Evolutionary conservation across 2,888 invertebrate genomes (phyloP).

Genomic region (Dastarcus helophoroides): DNA sequence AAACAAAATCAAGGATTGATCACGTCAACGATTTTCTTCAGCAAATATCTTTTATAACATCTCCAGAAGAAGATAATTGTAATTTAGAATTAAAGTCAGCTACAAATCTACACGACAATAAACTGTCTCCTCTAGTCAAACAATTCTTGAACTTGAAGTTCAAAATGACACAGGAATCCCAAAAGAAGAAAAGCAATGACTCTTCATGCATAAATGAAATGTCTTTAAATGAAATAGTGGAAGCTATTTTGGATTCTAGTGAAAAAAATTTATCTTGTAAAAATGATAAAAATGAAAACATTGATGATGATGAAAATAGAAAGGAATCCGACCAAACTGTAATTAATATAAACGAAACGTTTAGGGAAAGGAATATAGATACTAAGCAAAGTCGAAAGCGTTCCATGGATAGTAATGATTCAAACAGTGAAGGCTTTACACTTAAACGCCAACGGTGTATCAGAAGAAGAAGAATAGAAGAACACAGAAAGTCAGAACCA

Average conservation of each 20-base stretch:
- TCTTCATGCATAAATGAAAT: slow-evolving; percentile 43
- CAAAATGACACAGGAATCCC: no score
- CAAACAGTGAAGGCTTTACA: slow-evolving; percentile 18
- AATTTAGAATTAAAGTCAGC: slow-evolving; percentile 16
- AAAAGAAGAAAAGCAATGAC: no score
- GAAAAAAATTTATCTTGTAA: slow-evolving; percentile 32
- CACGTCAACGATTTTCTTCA: slow-evolving; percentile 31
- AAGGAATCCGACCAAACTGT: slow-evolving; percentile 27
- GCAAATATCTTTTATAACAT: slow-evolving; percentile 27
- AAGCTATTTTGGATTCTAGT: slow-evolving; percentile 49
- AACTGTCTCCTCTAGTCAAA: slow-evolving; percentile 49
- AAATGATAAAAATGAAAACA: slow-evolving; percentile 21
- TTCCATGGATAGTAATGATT: no score
- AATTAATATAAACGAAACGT: slow-evolving; percentile 32
- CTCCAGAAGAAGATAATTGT: slow-evolving; percentile 22
- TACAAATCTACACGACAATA: slow-evolving; percentile 18
- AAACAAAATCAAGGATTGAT: no score
- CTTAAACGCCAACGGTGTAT: slow-evolving; percentile 48
- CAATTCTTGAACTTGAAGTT: slow-evolving; percentile 48
- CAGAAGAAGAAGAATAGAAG: slow-evolving; percentile 38
- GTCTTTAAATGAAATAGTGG: slow-evolving; percentile 49
- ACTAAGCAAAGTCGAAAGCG: slow-evolving; percentile 20
- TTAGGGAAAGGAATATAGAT: slow-evolving; percentile 33
- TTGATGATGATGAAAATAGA: slow-evolving; percentile 9
- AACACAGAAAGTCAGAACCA: no score